phyloP scores from a whole-genome alignment of 2,113 vertebrate species.

The Meriones unguiculatus region DNA sequence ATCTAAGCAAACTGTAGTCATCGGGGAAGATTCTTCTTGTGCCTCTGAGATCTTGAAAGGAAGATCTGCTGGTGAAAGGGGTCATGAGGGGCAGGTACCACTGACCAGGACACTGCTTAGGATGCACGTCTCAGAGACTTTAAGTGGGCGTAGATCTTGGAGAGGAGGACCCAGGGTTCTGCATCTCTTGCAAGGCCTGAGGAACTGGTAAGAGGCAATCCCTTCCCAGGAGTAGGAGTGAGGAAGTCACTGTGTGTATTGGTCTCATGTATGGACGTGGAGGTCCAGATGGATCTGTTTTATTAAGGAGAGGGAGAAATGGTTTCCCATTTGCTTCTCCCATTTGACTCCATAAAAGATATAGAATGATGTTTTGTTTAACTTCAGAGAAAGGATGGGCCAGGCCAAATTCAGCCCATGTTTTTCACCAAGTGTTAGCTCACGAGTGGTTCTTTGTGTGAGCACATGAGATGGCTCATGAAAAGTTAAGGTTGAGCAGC shows the following conservation, averaged over 20 bases:
- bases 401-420: not conserved
- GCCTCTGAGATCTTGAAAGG: not conserved
- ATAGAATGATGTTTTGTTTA: not conserved
- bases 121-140: not conserved
- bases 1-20: not conserved
- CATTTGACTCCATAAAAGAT: not conserved
- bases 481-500: not conserved
- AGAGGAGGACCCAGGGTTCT: not conserved
- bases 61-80: not conserved
- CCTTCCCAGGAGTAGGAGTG: not conserved
- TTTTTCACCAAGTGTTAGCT: not conserved
- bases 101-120: not conserved
- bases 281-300: not conserved
- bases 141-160: not conserved
- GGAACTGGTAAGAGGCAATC: not conserved
- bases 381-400: not conserved
- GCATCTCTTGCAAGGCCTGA: not conserved
- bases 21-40: not conserved
- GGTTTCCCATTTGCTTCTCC: not conserved
- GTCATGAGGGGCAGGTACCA: not conserved
- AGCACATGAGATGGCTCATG: not conserved
- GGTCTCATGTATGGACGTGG: not conserved
- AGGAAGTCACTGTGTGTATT: not conserved
- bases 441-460: not conserved
- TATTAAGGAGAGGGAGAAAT: not conserved